These are phyloP conservation scores for Tholera decimalis DNA, from an alignment of 2,888 invertebrate species.

Conservation along the genomic window DNA sequence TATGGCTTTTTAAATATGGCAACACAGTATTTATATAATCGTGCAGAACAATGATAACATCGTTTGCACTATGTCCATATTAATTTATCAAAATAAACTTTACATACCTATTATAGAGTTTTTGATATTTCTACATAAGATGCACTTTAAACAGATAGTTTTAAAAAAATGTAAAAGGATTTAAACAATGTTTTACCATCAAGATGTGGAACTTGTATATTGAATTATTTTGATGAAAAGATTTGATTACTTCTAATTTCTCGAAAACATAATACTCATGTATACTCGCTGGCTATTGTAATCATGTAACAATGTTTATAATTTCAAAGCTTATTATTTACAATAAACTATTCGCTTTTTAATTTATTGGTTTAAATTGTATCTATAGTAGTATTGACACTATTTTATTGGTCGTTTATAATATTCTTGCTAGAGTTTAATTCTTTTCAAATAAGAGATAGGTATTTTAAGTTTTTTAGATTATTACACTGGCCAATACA, in stretches of 20 bases:
- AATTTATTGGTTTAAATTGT: conserved; percentile 46
- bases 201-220: conserved; percentile 13
- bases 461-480: conserved; percentile 1
- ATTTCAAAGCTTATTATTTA: conserved; percentile 17
- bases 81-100: conserved; percentile 17
- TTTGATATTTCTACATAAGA: conserved; percentile 50
- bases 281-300: conserved; percentile 4
- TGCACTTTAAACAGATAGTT: conserved; percentile 56
- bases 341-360: conserved; percentile 48
- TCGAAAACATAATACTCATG: conserved; percentile 33
- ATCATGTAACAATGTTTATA: not conserved
- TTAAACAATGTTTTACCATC: conserved; percentile 2
- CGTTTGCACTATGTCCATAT: not conserved
- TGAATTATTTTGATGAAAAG: conserved; percentile 12
- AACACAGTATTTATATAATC: not conserved
- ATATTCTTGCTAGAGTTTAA: not conserved
- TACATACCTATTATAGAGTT: conserved; percentile 23
- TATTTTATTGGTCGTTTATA: conserved; percentile 1
- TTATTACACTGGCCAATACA: too few species aligned
- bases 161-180: conserved; percentile 32
- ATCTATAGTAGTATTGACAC: conserved; percentile 1
- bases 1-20: not conserved
- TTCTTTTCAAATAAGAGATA: not conserved
- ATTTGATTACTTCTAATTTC: conserved; percentile 31
- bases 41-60: not conserved